Evolutionary conservation across 2,113 vertebrate species (phyloP).

Genomic region (Mastomys coucha): DNA sequence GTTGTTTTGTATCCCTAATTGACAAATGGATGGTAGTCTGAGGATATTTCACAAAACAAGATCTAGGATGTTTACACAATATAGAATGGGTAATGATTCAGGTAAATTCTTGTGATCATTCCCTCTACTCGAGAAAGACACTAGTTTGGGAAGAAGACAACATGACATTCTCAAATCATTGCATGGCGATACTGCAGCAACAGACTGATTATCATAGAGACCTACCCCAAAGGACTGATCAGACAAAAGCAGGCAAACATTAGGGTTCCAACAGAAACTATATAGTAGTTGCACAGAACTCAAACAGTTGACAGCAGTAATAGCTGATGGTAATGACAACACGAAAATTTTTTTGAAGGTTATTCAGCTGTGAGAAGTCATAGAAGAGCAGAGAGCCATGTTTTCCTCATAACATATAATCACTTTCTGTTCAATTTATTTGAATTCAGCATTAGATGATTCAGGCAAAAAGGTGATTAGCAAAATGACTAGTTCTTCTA

Average conservation of each 20-base stretch:
- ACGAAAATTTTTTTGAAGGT: neutral
- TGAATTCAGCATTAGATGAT: neutral
- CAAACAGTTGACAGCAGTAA: neutral
- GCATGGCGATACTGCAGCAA: neutral
- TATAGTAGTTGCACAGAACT: neutral
- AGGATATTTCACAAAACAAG: neutral
- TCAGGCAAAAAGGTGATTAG: neutral
- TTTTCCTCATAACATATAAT: neutral
- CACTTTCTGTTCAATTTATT: neutral
- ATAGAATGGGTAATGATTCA: neutral
- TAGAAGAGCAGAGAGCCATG: neutral
- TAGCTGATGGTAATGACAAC: neutral
- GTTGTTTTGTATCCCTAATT: neutral
- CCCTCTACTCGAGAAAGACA: neutral
- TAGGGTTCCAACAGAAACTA: neutral
- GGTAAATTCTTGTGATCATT: neutral
- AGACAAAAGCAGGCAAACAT: neutral
- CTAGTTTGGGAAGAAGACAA: neutral
- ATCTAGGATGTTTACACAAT: neutral
- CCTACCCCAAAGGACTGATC: neutral
- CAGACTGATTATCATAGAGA: neutral
- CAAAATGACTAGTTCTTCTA: neutral
- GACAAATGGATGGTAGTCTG: neutral
- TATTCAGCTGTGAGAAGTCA: neutral
- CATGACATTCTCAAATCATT: neutral